These are phyloP conservation scores for Empidonax alnorum DNA, from an alignment of 2,113 vertebrate species.

Conservation along the genomic window DNA sequence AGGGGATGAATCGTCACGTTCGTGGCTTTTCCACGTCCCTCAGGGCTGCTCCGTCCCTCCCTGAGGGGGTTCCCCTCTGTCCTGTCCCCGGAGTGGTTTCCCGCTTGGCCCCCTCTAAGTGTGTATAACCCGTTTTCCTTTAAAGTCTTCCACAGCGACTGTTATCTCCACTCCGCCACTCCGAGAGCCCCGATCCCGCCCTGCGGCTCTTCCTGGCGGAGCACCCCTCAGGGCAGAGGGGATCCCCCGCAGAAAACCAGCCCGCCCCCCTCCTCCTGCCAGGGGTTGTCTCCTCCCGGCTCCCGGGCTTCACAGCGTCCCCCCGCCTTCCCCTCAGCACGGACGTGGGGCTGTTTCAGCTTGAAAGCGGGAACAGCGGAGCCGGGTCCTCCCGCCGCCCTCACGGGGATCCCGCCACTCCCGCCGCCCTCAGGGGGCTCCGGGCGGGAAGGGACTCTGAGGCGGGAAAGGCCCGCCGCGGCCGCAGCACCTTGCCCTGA, in stretches of 20 bases:
- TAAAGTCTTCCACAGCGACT: neutral
- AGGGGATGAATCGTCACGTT: neutral
- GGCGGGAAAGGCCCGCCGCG: neutral
- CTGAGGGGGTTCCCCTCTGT: neutral
- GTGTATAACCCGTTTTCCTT: neutral
- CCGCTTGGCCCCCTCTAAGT: too few species aligned
- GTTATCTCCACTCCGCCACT: neutral
- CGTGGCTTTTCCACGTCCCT: neutral
- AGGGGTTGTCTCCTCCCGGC: neutral
- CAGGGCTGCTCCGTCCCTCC: neutral
- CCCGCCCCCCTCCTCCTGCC: neutral
- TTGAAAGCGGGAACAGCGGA: neutral
- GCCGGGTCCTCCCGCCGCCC: accelerated
- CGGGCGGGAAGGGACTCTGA: neutral
- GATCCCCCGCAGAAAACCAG: accelerated
- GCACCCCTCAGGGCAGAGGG: neutral
- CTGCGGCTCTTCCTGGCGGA: neutral
- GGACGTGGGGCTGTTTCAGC: accelerated
- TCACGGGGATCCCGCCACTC: accelerated
- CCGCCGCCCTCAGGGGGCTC: accelerated
- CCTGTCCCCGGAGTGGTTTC: neutral
- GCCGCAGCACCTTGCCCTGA: accelerated
- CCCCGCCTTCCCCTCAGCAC: neutral
- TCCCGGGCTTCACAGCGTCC: accelerated
- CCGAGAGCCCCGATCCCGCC: neutral